Evolutionary conservation across 2,797 vertebrate species (phyloP).

Genomic region (Spinus pinus): DNA sequence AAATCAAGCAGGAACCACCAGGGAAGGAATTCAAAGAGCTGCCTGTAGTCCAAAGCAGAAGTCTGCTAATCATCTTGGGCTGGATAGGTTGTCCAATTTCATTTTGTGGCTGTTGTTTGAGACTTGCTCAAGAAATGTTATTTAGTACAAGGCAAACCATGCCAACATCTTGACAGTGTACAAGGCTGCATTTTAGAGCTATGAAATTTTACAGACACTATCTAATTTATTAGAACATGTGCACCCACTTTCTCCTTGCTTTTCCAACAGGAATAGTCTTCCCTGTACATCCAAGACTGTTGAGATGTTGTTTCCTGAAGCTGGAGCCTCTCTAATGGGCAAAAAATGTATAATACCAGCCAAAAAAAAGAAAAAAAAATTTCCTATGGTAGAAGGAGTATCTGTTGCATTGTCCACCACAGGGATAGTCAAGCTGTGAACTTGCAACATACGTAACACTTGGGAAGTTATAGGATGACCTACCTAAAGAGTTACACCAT

Average conservation of each 20-base stretch:
- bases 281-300: background rate
- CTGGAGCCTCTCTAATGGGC: background rate
- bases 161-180: background rate
- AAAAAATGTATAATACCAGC: background rate
- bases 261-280: background rate
- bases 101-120: background rate
- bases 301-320: background rate
- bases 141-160: background rate
- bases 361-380: background rate
- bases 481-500: background rate
- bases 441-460: rapidly evolving
- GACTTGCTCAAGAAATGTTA: background rate
- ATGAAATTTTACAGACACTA: background rate
- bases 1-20: background rate
- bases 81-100: background rate
- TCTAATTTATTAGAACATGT: background rate
- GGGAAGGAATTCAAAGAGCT: background rate
- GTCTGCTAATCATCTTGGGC: background rate
- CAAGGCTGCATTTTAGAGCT: background rate
- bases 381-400: background rate
- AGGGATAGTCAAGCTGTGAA: background rate
- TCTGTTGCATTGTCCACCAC: background rate
- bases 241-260: background rate
- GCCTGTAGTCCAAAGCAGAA: background rate
- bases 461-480: background rate